Percentiles rank a stretch among this genome's conserved stretches.
These are phyloP conservation scores for Pseudopleuronectes americanus DNA, from an alignment of 2,797 vertebrate species.

Conservation along the genomic window DNA sequence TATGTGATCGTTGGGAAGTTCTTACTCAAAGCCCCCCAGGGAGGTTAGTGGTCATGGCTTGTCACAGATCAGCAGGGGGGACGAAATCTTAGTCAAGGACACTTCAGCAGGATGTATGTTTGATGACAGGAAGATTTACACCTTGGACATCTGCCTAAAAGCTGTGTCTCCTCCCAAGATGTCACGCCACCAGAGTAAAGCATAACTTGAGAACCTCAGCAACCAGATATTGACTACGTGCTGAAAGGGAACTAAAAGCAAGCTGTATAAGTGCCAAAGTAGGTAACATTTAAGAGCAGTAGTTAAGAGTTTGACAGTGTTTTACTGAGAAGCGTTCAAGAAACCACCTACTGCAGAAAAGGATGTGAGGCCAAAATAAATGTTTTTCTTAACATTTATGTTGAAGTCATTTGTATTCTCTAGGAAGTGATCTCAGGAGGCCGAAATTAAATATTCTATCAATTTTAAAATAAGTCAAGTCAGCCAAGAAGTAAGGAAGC, in stretches of 20 bases:
- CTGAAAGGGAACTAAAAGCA: conserved; percentile 9
- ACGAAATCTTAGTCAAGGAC: conserved; percentile 47
- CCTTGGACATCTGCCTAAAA: conserved; percentile 28
- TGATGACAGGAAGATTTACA: conserved; percentile 60
- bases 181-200: conserved; percentile 37
- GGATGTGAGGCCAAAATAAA: conserved; percentile 9
- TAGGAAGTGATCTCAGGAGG: background rate
- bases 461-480: background rate
- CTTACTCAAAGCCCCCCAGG: conserved; percentile 1
- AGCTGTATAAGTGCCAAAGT: background rate
- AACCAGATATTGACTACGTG: conserved; percentile 10
- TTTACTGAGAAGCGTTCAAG: conserved; percentile 11
- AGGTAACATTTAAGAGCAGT: conserved; percentile 1
- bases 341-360: background rate
- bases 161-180: conserved; percentile 34
- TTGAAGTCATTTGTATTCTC: conserved; percentile 1
- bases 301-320: background rate
- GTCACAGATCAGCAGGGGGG: conserved; percentile 22
- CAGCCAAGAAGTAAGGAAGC: background rate
- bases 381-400: conserved; percentile 3
- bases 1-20: conserved; percentile 1
- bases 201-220: conserved; percentile 35
- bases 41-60: conserved; percentile 23
- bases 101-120: conserved; percentile 11
- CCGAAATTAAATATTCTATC: background rate